Percentiles rank a stretch among this genome's conserved stretches.
These are phyloP conservation scores for Lysiphlebus fabarum DNA, from an alignment of 1,140 invertebrate genomes.

Conservation along the genomic window DNA sequence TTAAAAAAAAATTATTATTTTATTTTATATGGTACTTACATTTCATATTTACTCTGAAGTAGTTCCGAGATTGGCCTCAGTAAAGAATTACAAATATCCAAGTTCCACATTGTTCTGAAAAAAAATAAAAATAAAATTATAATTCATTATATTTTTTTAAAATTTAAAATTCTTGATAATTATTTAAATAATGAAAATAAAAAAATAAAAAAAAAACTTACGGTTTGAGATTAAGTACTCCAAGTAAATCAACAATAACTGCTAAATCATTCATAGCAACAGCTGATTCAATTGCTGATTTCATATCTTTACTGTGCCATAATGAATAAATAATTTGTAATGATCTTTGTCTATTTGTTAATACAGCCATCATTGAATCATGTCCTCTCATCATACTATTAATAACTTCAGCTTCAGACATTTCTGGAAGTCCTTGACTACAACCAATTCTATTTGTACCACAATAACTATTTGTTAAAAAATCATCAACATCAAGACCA, in stretches of 20 bases:
- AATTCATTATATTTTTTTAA: too few species aligned
- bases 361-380: slow-evolving; percentile 76
- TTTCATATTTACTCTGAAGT: slow-evolving; percentile 92
- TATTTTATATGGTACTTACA: slow-evolving; percentile 66
- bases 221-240: slow-evolving; percentile 78
- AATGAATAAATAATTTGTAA: slow-evolving; percentile 72
- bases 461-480: slow-evolving; percentile 61
- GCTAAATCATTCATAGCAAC: slow-evolving; percentile 77
- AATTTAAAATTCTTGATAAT: too few species aligned
- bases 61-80: slow-evolving; percentile 84
- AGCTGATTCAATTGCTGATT: slow-evolving; percentile 80
- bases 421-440: slow-evolving; percentile 55
- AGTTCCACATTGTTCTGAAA: slow-evolving; percentile 82
- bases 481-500: slow-evolving; percentile 77
- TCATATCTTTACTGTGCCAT: slow-evolving; percentile 70
- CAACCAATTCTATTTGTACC: slow-evolving; percentile 40
- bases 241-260: slow-evolving; percentile 79
- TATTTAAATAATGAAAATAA: slow-evolving; percentile 8
- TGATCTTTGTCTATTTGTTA: slow-evolving; percentile 70
- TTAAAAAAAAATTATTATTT: slow-evolving; percentile 1
- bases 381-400: slow-evolving; percentile 75
- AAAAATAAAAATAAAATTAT: not conserved
- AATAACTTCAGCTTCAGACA: slow-evolving; percentile 77
- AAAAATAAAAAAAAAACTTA: slow-evolving; percentile 56
- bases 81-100: slow-evolving; percentile 85